phyloP scores from a whole-genome alignment of 1,140 invertebrate genomes.

The Leptopilina boulardi region DNA sequence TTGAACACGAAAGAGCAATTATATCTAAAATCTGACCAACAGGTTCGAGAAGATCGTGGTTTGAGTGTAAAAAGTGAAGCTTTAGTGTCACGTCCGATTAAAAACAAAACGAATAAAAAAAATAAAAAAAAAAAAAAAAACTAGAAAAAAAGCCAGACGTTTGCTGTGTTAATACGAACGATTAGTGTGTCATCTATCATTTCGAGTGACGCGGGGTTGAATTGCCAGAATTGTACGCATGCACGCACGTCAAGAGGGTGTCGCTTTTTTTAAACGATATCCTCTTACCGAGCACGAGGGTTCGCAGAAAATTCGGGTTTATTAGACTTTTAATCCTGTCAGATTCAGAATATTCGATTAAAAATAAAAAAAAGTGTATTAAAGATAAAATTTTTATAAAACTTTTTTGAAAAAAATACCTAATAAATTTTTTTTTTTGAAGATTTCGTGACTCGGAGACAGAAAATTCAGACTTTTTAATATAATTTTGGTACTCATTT shows the following conservation, averaged over 20 bases:
- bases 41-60: constrained; percentile 13
- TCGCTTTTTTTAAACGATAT: constrained; percentile 26
- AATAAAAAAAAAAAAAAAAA: constrained; percentile 36
- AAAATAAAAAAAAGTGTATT: too few relatives aligned
- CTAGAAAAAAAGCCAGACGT: constrained; percentile 46
- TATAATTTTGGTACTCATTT: constrained; percentile 24
- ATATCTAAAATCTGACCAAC: constrained; percentile 20
- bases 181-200: constrained; percentile 69
- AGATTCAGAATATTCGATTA: neutral
- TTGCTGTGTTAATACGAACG: constrained; percentile 65
- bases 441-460: neutral
- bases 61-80: neutral
- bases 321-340: constrained; percentile 1
- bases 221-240: constrained; percentile 2
- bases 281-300: neutral
- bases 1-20: constrained; percentile 20
- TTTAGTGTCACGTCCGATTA: neutral
- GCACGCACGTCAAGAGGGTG: constrained; percentile 33
- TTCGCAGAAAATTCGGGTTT: constrained; percentile 5
- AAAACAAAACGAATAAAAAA: constrained; percentile 9
- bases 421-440: neutral
- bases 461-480: neutral
- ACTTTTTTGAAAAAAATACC: neutral
- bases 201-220: constrained; percentile 51
- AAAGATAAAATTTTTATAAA: too few relatives aligned